Base-by-base conservation (phyloP, 1,140 invertebrate genomes). In the Drosophila serrata region DNA sequence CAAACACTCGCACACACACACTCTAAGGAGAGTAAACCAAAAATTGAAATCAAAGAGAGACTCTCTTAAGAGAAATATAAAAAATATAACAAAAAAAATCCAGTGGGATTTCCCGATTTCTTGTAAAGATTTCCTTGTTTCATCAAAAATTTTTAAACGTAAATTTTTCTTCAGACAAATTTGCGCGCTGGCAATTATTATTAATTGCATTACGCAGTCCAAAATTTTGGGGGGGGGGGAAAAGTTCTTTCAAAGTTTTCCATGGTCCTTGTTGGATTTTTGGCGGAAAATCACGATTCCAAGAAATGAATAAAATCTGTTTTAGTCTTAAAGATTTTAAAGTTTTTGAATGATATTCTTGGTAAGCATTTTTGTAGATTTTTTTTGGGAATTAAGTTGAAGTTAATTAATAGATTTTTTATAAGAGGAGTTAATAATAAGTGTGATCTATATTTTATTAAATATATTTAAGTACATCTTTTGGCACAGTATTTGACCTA, bases 91-190 rank as follows among this genome's bases (percentile, higher is more conserved):
- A n/a, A 27, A 24, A 15, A 53, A 33, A 63, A 6, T 22, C 15
- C 15, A 49, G 24, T 67, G 61, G 48, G 46, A 69, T 55, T 69
- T 67, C 65, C 65, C 65, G 62, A 27, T 45, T 65, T 37, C 31
- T 59, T 27, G 29, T 29, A 19, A 42, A 62, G 31, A 35, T 64
- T 62, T 27, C 27, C 27, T 6, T 61, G 56, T 62, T 61, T 61
- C 61, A 42, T 17, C 37, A 7, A 37, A 40, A 27, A 19, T n/a
- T 45, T 62, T 62, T 35, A 27, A 65, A 60, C n/a, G 31, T 42
- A n/a, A 43, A 35, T 62, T 62, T 35, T 19, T 62, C 12, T 11
- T 15, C 15, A 43, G 15, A 12, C 37, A 13, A 64, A 22, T 19
- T 61, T 27, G 22, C 8, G 4, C 29, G n/a, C 15, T 17, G 40